These are phyloP conservation scores for Strigops habroptila DNA, from an alignment of 2,113 vertebrate species.

Conservation along the genomic window DNA sequence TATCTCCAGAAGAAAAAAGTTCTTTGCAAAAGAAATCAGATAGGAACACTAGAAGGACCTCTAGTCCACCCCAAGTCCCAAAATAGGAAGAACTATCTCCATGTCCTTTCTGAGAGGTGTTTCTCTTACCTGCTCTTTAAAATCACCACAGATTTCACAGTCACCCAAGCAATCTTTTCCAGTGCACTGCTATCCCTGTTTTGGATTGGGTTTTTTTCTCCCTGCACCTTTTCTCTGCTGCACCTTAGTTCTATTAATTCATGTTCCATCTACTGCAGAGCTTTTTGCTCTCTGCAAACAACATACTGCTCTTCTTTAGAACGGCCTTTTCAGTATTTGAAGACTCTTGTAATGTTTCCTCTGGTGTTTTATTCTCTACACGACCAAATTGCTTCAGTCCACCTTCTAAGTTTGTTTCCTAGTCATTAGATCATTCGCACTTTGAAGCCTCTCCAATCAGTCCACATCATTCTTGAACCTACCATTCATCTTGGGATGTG, in stretches of 20 bases:
- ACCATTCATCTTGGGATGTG: background rate
- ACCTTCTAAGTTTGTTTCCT: constrained; percentile 14
- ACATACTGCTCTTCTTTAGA: background rate
- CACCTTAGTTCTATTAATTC: background rate
- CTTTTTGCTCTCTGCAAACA: background rate
- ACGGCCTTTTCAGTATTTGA: background rate
- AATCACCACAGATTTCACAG: background rate
- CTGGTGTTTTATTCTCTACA: background rate
- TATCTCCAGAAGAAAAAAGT: background rate
- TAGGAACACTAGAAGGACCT: background rate
- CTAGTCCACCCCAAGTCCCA: background rate
- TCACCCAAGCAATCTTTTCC: background rate
- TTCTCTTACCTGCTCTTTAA: background rate
- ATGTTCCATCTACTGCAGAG: background rate
- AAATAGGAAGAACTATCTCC: background rate
- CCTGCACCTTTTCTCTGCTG: background rate
- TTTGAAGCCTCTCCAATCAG: constrained; percentile 11
- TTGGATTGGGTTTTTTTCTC: rapidly evolving
- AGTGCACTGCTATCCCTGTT: background rate
- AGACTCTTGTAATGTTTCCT: background rate
- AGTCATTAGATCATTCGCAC: background rate
- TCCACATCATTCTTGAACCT: background rate
- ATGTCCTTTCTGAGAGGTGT: background rate
- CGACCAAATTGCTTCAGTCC: background rate
- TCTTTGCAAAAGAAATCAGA: background rate